Evolutionary conservation across 2,888 invertebrate genomes (phyloP).

Genomic region (Elaeidobius kamerunicus): DNA sequence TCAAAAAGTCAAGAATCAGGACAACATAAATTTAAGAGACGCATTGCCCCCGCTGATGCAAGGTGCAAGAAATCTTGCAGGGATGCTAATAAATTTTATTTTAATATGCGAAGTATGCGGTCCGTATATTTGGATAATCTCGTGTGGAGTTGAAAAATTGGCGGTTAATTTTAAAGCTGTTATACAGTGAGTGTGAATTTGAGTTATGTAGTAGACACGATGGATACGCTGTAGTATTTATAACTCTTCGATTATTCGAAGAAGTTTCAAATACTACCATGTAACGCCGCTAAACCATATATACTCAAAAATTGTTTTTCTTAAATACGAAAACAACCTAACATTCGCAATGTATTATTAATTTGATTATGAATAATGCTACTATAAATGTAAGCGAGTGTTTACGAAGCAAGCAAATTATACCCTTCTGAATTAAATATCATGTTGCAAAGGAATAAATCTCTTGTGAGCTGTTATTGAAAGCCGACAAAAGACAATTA

Average conservation of each 20-base stretch:
- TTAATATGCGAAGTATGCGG: constrained; percentile 18
- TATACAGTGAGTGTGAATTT: not conserved
- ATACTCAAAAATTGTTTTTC: no score
- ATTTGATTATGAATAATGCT: no score
- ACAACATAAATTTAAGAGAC: constrained; percentile 21
- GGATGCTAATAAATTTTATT: constrained; percentile 21
- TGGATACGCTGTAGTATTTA: no score
- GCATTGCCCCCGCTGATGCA: constrained; percentile 17
- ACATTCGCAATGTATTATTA: no score
- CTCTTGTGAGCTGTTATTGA: not conserved
- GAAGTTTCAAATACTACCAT: no score
- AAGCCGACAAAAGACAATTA: constrained; percentile 15
- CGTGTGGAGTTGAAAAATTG: constrained; percentile 3
- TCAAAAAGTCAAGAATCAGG: constrained; percentile 18
- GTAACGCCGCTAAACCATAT: no score
- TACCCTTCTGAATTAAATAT: constrained; percentile 2
- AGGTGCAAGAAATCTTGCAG: constrained; percentile 19
- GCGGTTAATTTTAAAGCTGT: not conserved
- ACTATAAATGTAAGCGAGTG: not conserved
- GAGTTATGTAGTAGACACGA: no score
- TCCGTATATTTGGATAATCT: constrained; percentile 18
- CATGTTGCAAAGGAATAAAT: constrained; percentile 6
- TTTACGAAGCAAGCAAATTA: not conserved
- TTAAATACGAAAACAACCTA: no score
- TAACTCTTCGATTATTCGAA: no score